Evolutionary conservation across 2,797 vertebrate species (phyloP).

Genomic region (Falco rusticolus): DNA sequence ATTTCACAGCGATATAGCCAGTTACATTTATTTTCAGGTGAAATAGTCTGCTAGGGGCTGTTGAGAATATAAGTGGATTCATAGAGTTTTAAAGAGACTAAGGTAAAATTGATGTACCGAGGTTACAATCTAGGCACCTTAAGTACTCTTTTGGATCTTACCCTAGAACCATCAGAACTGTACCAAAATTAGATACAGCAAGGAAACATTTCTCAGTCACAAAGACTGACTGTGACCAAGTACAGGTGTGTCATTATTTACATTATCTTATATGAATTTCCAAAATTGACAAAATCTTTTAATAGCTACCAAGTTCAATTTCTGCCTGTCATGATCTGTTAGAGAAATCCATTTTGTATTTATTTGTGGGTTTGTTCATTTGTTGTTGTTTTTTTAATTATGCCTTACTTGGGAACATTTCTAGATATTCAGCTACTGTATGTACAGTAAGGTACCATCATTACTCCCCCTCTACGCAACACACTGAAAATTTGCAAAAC

Average conservation of each 20-base stretch:
- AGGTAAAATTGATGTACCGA: neutral
- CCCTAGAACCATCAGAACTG: neutral
- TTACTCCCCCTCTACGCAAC: neutral
- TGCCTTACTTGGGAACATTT: neutral
- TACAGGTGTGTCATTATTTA: neutral
- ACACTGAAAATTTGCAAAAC: neutral
- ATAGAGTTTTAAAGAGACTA: neutral
- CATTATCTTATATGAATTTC: conserved; percentile 42
- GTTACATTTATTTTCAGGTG: neutral
- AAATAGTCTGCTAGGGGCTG: neutral
- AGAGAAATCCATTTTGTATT: neutral
- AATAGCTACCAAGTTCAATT: neutral
- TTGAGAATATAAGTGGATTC: neutral
- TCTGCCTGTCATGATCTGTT: neutral
- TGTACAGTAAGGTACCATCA: neutral
- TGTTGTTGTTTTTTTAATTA: neutral
- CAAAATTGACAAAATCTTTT: conserved; percentile 26
- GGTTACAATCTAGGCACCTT: neutral
- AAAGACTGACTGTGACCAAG: neutral
- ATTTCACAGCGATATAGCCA: neutral
- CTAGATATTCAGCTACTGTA: neutral
- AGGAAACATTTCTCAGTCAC: conserved; percentile 14
- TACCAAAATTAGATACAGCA: neutral
- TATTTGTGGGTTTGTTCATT: neutral
- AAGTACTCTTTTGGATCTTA: neutral